Conservation (phyloP, 2,888 invertebrate genomes). For the Molorchus minor region DNA sequence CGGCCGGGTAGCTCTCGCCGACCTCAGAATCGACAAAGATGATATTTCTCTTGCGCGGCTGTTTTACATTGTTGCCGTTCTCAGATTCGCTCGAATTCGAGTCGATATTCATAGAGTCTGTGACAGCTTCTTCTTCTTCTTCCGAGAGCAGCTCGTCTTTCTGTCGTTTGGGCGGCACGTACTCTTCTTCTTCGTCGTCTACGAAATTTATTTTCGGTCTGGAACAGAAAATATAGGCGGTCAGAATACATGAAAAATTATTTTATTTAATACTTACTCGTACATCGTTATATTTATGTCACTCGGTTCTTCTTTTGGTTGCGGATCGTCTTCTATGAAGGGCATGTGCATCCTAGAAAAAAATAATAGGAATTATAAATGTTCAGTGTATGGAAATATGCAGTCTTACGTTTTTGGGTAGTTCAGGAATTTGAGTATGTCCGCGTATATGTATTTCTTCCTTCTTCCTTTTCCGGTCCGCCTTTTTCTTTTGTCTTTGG, state of each 20-base stretch:
- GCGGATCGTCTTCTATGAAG: too few relatives aligned
- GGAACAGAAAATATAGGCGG: not conserved
- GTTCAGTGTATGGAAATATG: not conserved
- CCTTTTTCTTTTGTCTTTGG: not conserved
- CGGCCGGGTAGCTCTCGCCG: not conserved
- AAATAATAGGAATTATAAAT: too few relatives aligned
- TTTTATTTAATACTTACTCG: too few relatives aligned
- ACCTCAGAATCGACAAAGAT: not conserved
- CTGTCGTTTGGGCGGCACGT: not conserved
- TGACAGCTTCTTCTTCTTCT: not conserved
- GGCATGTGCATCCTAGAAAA: too few relatives aligned
- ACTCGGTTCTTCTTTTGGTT: too few relatives aligned
- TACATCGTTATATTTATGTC: too few relatives aligned
- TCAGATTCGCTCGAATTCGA: too few relatives aligned
- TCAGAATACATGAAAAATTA: too few relatives aligned
- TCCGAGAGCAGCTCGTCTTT: not conserved
- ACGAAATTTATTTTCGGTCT: not conserved
- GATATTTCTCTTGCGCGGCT: not conserved
- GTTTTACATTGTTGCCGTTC: not conserved
- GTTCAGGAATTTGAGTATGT: not conserved
- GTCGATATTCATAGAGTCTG: too few relatives aligned
- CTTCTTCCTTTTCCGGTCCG: not conserved
- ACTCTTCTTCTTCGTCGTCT: not conserved
- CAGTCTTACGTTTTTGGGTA: not conserved
- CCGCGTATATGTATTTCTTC: constrained; percentile 7